Evolutionary conservation across 2,888 invertebrate genomes (phyloP).

Genomic region (Cryptosula pallasiana): DNA sequence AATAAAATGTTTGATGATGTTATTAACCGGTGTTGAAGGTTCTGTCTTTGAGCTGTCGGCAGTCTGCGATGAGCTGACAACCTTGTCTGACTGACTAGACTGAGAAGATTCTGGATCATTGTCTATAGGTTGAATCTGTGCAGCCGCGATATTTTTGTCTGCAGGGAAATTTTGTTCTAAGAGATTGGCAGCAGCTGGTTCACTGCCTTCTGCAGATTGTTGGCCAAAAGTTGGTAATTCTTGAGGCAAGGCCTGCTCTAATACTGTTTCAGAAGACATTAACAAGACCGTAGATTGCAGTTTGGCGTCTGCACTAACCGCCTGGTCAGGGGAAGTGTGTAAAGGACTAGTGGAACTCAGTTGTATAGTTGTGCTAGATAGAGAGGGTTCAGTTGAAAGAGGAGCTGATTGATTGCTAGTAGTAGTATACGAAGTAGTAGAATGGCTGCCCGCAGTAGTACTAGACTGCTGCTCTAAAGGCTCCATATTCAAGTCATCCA

Average conservation of each 20-base stretch:
- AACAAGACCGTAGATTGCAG: background rate
- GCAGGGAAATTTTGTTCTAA: background rate
- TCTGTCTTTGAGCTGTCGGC: background rate
- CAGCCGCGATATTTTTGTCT: background rate
- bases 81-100: background rate
- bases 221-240: background rate
- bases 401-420: background rate
- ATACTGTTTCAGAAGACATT: background rate
- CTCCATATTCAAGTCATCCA: slow-evolving; percentile 2
- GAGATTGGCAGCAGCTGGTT: background rate
- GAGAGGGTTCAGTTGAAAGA: background rate
- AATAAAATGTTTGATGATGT: slow-evolving; percentile 90
- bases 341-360: background rate
- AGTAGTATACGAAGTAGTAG: background rate
- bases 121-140: background rate
- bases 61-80: background rate
- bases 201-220: background rate
- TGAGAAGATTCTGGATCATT: background rate
- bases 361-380: background rate
- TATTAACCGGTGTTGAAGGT: background rate
- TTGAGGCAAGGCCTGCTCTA: background rate
- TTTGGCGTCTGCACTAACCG: background rate
- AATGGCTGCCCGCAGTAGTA: background rate
- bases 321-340: background rate
- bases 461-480: background rate